These are phyloP conservation scores for Acanthochromis polyacanthus DNA, from an alignment of 2,113 vertebrate species.

Conservation along the genomic window DNA sequence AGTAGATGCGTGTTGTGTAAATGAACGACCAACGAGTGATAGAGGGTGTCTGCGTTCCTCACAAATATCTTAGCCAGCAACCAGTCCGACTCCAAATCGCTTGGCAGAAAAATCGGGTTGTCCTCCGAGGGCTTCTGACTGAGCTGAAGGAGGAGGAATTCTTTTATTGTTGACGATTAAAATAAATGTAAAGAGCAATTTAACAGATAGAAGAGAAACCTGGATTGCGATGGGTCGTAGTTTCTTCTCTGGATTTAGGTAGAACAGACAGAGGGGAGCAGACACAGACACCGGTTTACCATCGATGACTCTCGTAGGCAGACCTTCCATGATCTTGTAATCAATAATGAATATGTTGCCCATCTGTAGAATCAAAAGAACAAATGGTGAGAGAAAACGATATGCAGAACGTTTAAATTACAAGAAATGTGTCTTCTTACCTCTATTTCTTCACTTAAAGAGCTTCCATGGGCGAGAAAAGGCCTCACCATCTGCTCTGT, in stretches of 20 bases:
- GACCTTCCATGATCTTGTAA: constrained; percentile 79
- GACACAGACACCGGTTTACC: constrained; percentile 55
- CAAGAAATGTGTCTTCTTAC: constrained; percentile 68
- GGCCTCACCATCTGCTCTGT: constrained; percentile 87
- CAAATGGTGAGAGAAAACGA: too few species aligned
- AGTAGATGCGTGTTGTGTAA: constrained; percentile 76
- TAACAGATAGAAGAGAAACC: constrained; percentile 43
- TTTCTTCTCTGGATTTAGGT: constrained; percentile 66
- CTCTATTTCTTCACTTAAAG: constrained; percentile 85
- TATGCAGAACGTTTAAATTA: too few species aligned
- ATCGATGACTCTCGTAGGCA: constrained; percentile 54
- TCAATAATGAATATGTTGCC: constrained; percentile 85
- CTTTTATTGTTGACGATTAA: background rate
- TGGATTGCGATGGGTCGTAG: constrained; percentile 81
- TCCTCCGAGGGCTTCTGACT: constrained; percentile 44
- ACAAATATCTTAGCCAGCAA: constrained; percentile 81
- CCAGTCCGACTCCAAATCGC: constrained; percentile 76
- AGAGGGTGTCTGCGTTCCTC: constrained; percentile 72
- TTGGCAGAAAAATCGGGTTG: constrained; percentile 79
- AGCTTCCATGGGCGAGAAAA: constrained; percentile 84
- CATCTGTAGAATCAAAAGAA: constrained; percentile 63
- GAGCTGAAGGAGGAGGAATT: constrained; percentile 15
- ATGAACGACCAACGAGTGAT: constrained; percentile 66
- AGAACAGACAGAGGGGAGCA: constrained; percentile 63
- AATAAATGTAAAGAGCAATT: background rate